Evolutionary conservation across 2,797 vertebrate species (phyloP), one percentile per base, ranked within the genome.

Genomic region (Gymnoscopelus braueri): DNA sequence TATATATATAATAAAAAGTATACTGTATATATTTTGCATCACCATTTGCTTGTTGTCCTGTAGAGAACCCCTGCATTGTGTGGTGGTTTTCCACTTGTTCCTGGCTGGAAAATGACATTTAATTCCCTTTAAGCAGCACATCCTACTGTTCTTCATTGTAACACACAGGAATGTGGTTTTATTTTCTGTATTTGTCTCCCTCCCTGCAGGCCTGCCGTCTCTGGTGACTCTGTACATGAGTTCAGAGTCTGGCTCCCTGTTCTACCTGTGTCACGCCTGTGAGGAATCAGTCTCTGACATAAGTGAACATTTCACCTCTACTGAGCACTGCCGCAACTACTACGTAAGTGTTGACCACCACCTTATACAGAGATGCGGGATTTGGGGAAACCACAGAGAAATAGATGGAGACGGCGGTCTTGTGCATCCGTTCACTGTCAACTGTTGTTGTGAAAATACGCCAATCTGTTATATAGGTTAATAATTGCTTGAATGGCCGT

Each of bases 191-290:
- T 19, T 19, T 19, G 19, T 19, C 77, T 44, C 75, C 62, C 32
- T 10, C 60, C 9, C 3, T 9, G 2, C 65, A 93, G 92, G 91
- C 15, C 54, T 88, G 2, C 26, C 26, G 70, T 83, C 80, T 54
- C 32, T 82, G 51, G 14, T 91, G 65, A 88, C 86, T 0, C 0
- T 87, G 7, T 91, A 87, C 75, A 77, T 87, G 15, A 74, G 64
- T 59, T 3, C 9, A 50, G 6, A 14, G 0, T 0, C 0, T 0
- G 0, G 0, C 0, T 0, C 0, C 0, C 0, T 0, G 8, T 86
- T 88, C 59, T 93, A 91, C 72, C 71, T 93, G 29, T 93, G 92
- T 71, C 92, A 92, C 9, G 4, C 67, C 55, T 93, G 92, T 74
- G 78, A 80, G 48, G 54, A 81, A 11, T 77, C 11, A 3, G 53